These are phyloP conservation scores for Talpa occidentalis DNA, from an alignment of 2,113 vertebrate genomes.

Conservation along the genomic window DNA sequence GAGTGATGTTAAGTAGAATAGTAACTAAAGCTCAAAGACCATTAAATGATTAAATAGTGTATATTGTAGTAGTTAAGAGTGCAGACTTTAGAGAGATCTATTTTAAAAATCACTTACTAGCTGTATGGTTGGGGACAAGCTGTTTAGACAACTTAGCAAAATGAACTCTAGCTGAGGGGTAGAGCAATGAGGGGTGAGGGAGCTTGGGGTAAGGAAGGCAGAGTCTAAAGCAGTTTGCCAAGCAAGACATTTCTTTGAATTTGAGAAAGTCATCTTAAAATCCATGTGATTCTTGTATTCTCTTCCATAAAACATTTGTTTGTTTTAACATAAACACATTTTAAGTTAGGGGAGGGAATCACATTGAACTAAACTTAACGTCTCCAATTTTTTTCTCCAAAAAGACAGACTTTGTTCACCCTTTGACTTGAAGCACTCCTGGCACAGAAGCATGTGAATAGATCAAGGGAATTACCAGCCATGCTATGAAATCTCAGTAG, in stretches of 20 bases:
- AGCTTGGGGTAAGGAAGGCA: not conserved
- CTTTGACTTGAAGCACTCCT: not conserved
- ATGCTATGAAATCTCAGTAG: not conserved
- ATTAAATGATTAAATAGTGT: not conserved
- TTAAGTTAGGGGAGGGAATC: not conserved
- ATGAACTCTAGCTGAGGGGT: not conserved
- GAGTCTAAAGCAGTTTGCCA: not conserved
- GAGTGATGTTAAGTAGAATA: not conserved
- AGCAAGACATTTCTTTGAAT: not conserved
- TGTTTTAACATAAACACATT: not conserved
- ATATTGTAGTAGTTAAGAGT: not conserved
- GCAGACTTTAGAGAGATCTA: not conserved
- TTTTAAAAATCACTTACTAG: not conserved
- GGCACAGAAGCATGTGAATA: not conserved
- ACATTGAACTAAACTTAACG: not conserved
- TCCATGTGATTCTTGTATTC: not conserved
- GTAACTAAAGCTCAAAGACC: not conserved
- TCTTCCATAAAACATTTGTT: not conserved
- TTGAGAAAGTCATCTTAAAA: not conserved
- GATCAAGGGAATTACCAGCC: constrained; percentile 30
- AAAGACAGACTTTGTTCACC: not conserved
- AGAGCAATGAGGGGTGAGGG: not conserved
- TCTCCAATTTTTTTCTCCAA: not conserved
- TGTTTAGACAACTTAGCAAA: not conserved
- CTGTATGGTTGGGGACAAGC: not conserved